Conservation (phyloP, 2,113 vertebrate species). For the Falco punctatus region DNA sequence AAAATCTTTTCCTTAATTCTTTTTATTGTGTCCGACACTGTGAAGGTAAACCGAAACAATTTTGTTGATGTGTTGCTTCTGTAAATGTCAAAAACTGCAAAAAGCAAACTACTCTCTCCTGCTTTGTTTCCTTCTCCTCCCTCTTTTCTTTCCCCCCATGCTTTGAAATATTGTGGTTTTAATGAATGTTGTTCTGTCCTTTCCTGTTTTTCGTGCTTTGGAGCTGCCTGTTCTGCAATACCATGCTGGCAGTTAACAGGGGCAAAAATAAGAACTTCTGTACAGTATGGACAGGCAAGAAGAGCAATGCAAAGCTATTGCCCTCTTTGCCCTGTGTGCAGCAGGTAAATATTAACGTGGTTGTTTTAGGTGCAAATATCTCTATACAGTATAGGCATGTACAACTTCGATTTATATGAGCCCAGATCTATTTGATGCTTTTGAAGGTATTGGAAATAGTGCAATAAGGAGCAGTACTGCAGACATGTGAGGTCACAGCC, state of each 20-base stretch:
- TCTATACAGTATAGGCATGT: not conserved
- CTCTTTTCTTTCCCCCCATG: not conserved
- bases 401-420: not conserved
- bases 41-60: not conserved
- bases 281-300: not conserved
- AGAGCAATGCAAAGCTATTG: not conserved
- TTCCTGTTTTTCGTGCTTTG: not conserved
- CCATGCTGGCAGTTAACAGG: not conserved
- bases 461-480: not conserved
- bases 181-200: not conserved
- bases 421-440: not conserved
- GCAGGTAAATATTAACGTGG: not conserved
- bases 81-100: not conserved
- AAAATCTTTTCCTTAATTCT: not conserved
- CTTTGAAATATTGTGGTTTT: not conserved
- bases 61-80: not conserved
- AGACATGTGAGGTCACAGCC: not conserved
- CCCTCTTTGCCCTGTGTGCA: not conserved
- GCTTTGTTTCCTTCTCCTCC: not conserved
- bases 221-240: not conserved
- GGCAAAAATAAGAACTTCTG: not conserved
- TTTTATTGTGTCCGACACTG: not conserved
- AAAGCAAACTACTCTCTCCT: not conserved
- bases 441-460: not conserved
- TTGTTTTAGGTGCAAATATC: not conserved